phyloP scores from a whole-genome alignment of 2,888 invertebrate genomes.

The Galeopsomyia nigrocyanea region DNA sequence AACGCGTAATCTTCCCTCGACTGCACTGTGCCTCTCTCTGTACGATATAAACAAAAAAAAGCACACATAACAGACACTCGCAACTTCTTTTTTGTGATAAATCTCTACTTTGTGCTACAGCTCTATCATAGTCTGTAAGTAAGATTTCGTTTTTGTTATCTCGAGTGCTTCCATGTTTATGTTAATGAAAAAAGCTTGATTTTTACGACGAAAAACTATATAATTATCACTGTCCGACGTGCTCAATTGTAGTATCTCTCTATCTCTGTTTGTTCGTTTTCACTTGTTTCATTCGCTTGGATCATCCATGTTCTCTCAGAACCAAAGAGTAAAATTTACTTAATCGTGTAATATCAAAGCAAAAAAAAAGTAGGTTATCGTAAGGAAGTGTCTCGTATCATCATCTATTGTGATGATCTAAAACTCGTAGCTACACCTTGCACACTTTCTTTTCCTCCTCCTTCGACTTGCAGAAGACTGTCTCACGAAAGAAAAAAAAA shows the following conservation, averaged over 20 bases:
- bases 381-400: conserved; percentile 24
- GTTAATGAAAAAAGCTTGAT: background rate
- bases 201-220: conserved; percentile 5
- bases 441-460: too few species aligned
- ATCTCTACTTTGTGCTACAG: too few species aligned
- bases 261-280: background rate
- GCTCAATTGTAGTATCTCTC: conserved; percentile 5
- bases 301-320: too few species aligned
- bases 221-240: conserved; percentile 23
- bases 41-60: conserved; percentile 12
- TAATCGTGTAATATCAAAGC: too few species aligned
- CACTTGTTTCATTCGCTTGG: too few species aligned
- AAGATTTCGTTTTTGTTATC: background rate
- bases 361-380: background rate
- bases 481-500: conserved; percentile 19
- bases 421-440: conserved; percentile 12
- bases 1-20: conserved; percentile 39
- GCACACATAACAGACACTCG: background rate
- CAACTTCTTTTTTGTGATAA: too few species aligned
- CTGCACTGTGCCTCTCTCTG: conserved; percentile 45
- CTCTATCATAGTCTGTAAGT: background rate
- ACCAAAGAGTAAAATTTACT: too few species aligned
- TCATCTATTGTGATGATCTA: conserved; percentile 30
- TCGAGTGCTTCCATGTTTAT: conserved; percentile 12
- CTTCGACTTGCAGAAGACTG: conserved; percentile 23